Base-by-base conservation (phyloP, 2,888 invertebrate species). In the Rhamphomyia laevipes region DNA sequence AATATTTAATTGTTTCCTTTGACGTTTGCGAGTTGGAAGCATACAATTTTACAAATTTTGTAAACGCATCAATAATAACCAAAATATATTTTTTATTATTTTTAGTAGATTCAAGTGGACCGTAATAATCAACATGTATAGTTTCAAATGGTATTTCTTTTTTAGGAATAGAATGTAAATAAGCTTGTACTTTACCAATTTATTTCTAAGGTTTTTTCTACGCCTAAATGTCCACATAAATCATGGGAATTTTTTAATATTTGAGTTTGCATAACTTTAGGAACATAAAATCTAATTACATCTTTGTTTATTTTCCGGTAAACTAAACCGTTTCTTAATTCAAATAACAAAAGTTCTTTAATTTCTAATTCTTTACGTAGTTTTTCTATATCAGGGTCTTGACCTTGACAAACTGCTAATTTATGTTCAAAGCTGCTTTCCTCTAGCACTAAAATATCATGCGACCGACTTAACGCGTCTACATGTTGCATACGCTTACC, bases 221-320 rank as follows among this genome's bases (percentile, higher is more conserved):
- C n/a, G 4, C 60, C 61, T 31, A 59, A 43, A 53, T 63, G 63
- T 23, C 59, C 60, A 27, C 54, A 30, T 17, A 51, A 35, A 45
- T 61, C 59, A 53, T 61, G 61, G 35, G 43, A 50, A 4, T 44
- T 50, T 21, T 46, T 37, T 3, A 58, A 47, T 2, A 57, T 43
- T 13, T 48, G 46, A 4, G 16, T 13, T 46, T 53, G 50, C 54
- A 58, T 55, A 11, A 10, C 16, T 41, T 51, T 37, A 1, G 59
- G 59, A 12, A 43, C 17, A 43, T 47, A 47, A 48, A 48, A 48
- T 13, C 43, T 35, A 7, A 43, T 43, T 27, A 23, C 37, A 38
- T 37, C 21, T 43, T 43, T 43, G 17, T 41, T 3, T 17, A 38
- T 43, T 17, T 48, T 48, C 12, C 43, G 15, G n/a, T 48, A 48